These are phyloP conservation scores for Pelusios castaneus DNA, from an alignment of 2,113 vertebrate species.

Conservation along the genomic window DNA sequence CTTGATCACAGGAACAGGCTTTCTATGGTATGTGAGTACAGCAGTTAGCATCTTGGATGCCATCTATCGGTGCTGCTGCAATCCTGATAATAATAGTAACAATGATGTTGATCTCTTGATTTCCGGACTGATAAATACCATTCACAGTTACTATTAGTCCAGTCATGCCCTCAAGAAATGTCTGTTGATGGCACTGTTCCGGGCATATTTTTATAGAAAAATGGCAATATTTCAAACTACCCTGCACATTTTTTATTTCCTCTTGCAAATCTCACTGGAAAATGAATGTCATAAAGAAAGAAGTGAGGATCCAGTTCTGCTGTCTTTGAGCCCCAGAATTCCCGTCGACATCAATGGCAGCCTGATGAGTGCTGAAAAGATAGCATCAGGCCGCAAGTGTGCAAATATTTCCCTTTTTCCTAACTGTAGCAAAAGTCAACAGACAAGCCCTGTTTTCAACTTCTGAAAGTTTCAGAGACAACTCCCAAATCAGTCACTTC, in stretches of 20 bases:
- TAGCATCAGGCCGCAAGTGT: not conserved
- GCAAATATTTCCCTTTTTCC: constrained; percentile 12
- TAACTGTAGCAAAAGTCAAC: not conserved
- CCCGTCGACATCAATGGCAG: not conserved
- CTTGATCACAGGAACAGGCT: constrained; percentile 9
- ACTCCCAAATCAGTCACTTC: constrained; percentile 14
- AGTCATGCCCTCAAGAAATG: not conserved
- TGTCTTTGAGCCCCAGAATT: not conserved
- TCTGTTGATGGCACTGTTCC: constrained; percentile 42
- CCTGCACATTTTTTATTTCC: not conserved
- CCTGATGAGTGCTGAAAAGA: not conserved
- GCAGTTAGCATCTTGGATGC: not conserved
- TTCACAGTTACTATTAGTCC: constrained; percentile 17
- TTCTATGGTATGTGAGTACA: not conserved
- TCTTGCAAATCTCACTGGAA: not conserved
- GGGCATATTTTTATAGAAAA: constrained; percentile 29
- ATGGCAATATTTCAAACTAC: not conserved
- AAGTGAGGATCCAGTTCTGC: not conserved
- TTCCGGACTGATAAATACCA: not conserved
- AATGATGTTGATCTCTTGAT: constrained; percentile 34
- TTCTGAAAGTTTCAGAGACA: not conserved
- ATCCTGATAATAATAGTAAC: constrained; percentile 13
- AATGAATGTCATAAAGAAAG: not conserved
- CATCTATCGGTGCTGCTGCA: constrained; percentile 6
- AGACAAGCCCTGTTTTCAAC: not conserved